Conservation (phyloP, 2,797 vertebrate genomes). For the Hemitrygon akajei region DNA sequence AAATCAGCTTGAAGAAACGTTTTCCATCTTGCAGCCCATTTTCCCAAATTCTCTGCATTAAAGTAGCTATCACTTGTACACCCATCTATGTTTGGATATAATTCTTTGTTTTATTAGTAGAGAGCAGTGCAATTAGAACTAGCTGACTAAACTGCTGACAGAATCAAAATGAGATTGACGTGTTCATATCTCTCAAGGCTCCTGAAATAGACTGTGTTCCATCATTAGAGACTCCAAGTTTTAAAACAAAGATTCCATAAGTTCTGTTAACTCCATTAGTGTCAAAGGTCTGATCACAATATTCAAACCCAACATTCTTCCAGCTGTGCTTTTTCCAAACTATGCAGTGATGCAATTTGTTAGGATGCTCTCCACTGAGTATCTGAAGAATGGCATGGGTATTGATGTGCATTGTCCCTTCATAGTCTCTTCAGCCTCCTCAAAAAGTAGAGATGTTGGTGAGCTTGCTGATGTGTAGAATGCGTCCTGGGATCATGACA, state of each 20-base stretch:
- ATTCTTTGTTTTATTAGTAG: background rate
- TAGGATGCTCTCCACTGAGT: too few species aligned
- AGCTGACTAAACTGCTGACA: background rate
- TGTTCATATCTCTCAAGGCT: background rate
- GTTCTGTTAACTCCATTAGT: background rate
- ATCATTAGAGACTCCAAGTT: background rate
- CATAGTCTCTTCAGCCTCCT: too few species aligned
- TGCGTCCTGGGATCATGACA: too few species aligned
- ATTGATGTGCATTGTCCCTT: too few species aligned
- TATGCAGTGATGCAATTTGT: too few species aligned
- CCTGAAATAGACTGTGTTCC: background rate
- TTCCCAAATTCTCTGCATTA: background rate
- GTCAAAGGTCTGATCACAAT: background rate
- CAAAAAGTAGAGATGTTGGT: too few species aligned
- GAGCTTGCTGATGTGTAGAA: too few species aligned
- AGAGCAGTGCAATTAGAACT: constrained; percentile 4
- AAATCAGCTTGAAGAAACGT: background rate
- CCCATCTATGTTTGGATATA: background rate
- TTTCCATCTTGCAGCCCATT: background rate
- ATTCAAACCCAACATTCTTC: background rate
- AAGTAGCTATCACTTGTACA: background rate
- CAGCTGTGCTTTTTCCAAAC: too few species aligned
- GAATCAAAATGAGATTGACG: background rate
- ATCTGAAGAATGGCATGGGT: too few species aligned
- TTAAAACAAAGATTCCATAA: background rate